Evolutionary conservation across 1,140 invertebrate genomes (phyloP), one percentile per base, ranked within the genome.

Genomic region (Magallana angulata): DNA sequence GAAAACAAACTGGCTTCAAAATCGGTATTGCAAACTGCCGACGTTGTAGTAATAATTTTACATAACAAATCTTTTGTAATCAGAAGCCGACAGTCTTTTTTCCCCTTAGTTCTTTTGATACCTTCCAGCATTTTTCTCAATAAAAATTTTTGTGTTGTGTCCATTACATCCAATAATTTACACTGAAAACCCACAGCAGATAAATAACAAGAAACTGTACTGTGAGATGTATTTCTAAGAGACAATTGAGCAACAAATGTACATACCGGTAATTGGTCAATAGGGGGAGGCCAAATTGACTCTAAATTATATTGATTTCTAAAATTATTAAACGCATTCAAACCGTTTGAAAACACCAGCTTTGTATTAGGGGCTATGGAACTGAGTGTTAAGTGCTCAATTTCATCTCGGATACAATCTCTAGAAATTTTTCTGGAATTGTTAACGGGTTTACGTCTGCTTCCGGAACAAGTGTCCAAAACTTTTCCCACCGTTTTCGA

Each of bases 401-500:
- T 6, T 82, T 56, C 57, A 82, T 3, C 8, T 16, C 56, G 80
- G 5, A 82, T 18, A 36, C 30, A 14, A 57, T 16, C 30, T 56
- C 11, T 12, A 18, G 57, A 57, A 82, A 82, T 6, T 7, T 12
- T 7, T 6, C 14, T 24, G 80, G 80, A 56, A 82, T 48, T 82
- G 57, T 30, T 14, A 30, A 76, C n/a, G 87, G 80, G 18, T 24
- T 30, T 64, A 11, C 12, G 8, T 71, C 60, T 82, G 83, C 56
- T 18, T 24, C 6, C 7, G 57, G 82, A 6, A 24, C 82, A 18
- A 36, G 8, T 12, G 0, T 8, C 16, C 36, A n/a, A 57, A 81
- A 88, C 8, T 64, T 14, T 3, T 6, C 14, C 62, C 57, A 30
- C 68, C 84, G 82, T 48, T 76, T 58, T 16, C 82, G 87, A 60